Evolutionary conservation across 2,888 invertebrate species (phyloP).

Genomic region (Heliconius charithonia): DNA sequence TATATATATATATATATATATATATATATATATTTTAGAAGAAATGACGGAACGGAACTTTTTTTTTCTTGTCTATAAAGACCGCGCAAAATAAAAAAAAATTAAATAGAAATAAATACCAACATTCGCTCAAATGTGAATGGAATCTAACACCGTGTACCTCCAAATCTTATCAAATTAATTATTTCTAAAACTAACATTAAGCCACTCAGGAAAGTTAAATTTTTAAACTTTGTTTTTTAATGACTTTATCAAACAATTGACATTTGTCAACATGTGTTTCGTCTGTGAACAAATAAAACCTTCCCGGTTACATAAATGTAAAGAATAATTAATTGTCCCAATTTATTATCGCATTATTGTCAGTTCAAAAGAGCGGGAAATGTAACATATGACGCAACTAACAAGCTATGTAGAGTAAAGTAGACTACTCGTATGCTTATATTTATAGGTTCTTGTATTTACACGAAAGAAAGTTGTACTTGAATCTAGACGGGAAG

Average conservation of each 20-base stretch:
- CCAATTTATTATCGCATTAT: constrained; percentile 54
- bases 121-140: too few relatives aligned
- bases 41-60: background rate
- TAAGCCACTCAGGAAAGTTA: too few relatives aligned
- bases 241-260: too few relatives aligned
- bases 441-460: constrained; percentile 10
- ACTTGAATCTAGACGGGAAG: constrained; percentile 12
- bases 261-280: background rate
- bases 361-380: constrained; percentile 14
- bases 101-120: background rate
- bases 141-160: too few relatives aligned
- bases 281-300: constrained; percentile 1
- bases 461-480: constrained; percentile 18
- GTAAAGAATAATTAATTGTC: constrained; percentile 53
- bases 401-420: constrained; percentile 5
- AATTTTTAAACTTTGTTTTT: too few relatives aligned
- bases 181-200: too few relatives aligned
- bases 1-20: too few relatives aligned
- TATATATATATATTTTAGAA: too few relatives aligned
- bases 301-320: constrained; percentile 53
- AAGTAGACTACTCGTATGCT: background rate
- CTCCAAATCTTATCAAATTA: too few relatives aligned
- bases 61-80: background rate
- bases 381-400: constrained; percentile 34
- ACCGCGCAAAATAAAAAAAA: too few relatives aligned